phyloP scores from a whole-genome alignment of 2,113 vertebrate genomes.

The Phalacrocorax aristotelis region DNA sequence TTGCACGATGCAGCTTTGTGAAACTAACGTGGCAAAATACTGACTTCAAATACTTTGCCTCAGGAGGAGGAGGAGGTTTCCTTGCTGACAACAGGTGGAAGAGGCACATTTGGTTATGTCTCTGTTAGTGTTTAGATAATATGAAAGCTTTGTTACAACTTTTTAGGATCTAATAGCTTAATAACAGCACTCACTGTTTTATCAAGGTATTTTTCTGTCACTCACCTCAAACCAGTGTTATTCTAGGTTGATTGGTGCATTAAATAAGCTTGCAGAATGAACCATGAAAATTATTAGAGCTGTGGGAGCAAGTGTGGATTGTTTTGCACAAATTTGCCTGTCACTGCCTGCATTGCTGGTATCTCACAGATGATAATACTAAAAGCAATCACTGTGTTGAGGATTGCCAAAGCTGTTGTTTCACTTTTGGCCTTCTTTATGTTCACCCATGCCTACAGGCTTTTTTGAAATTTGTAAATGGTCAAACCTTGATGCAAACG shows the following conservation, averaged over 20 bases:
- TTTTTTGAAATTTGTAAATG: not conserved
- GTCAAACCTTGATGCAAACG: not conserved
- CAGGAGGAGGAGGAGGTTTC: not conserved
- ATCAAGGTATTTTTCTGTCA: not conserved
- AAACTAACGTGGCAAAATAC: not conserved
- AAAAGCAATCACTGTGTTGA: not conserved
- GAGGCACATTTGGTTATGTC: not conserved
- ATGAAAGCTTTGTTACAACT: not conserved
- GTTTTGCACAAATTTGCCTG: not conserved
- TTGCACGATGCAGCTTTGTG: not conserved
- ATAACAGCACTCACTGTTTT: not conserved
- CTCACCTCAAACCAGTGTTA: not conserved
- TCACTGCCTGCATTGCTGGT: not conserved
- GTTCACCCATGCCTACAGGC: not conserved
- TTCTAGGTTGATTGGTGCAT: not conserved
- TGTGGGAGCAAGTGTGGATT: not conserved
- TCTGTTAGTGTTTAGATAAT: not conserved
- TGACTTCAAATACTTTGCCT: not conserved
- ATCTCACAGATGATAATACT: not conserved
- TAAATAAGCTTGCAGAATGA: not conserved
- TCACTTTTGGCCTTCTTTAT: not conserved
- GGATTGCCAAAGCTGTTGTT: not conserved
- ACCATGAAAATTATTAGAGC: not conserved
- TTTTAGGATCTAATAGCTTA: not conserved
- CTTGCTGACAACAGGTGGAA: not conserved